Percentiles rank a stretch among this genome's conserved stretches.
phyloP scores from a whole-genome alignment of 2,113 vertebrate genomes.

The Cynoglossus semilaevis region DNA sequence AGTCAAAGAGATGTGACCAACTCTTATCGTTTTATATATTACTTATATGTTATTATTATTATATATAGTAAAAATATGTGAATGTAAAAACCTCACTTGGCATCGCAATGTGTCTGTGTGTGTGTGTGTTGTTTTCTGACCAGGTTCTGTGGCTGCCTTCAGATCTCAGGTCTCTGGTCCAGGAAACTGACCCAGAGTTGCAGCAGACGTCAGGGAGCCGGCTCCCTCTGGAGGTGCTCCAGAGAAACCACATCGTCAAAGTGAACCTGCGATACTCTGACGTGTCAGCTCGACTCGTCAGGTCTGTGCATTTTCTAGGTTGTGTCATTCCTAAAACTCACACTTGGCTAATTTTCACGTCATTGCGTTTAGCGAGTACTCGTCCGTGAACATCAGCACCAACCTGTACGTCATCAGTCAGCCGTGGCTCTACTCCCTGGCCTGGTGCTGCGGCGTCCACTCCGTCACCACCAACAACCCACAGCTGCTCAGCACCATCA shows the following conservation, averaged over 20 bases:
- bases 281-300: constrained; percentile 77
- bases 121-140: neutral
- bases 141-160: constrained; percentile 85
- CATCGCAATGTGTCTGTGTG: no score
- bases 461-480: constrained; percentile 88
- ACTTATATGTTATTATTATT: no score
- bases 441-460: constrained; percentile 86
- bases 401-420: constrained; percentile 88
- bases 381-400: constrained; percentile 83
- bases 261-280: constrained; percentile 84
- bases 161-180: constrained; percentile 68
- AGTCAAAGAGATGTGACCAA: no score
- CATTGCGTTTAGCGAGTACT: constrained; percentile 57
- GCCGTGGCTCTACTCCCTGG: constrained; percentile 91
- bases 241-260: constrained; percentile 72
- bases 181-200: constrained; percentile 72
- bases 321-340: neutral
- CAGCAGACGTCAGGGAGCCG: constrained; percentile 76
- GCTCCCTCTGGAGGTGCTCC: constrained; percentile 71
- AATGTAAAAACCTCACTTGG: no score
- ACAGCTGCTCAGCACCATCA: constrained; percentile 72
- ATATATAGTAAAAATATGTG: no score
- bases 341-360: neutral
- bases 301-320: constrained; percentile 55
- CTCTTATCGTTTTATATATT: no score